Conservation (phyloP, 2,888 invertebrate species). For the Limnephilus lunatus region DNA sequence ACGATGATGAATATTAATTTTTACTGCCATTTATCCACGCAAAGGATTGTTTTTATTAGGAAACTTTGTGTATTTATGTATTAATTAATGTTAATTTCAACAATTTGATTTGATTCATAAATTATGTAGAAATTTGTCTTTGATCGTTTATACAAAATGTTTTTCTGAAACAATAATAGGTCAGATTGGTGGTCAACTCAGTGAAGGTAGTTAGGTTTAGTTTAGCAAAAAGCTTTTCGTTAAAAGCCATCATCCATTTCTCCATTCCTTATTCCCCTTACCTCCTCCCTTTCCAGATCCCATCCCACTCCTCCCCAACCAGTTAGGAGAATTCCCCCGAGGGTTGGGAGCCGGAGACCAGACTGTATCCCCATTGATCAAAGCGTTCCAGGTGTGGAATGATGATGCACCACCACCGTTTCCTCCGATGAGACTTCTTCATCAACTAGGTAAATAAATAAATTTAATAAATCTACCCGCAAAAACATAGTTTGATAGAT, state of each 20-base stretch:
- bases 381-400: neutral
- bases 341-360: constrained; percentile 8
- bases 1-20: neutral
- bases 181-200: neutral
- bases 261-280: neutral
- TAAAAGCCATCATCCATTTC: neutral
- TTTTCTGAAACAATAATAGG: neutral
- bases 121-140: neutral
- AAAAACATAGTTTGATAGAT: too few relatives aligned
- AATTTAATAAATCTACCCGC: neutral
- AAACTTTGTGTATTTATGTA: neutral
- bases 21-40: neutral
- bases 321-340: neutral
- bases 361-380: neutral
- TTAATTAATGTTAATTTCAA: too few relatives aligned
- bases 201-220: neutral
- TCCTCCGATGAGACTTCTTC: constrained; percentile 28
- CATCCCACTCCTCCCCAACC: neutral
- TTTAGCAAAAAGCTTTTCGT: neutral
- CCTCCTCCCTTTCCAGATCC: constrained; percentile 9
- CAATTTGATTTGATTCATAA: neutral
- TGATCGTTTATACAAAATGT: neutral
- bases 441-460: constrained; percentile 22
- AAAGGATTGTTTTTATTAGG: neutral
- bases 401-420: neutral